Evolutionary conservation across 2,888 invertebrate genomes (phyloP).

Genomic region (Noctua pronuba): DNA sequence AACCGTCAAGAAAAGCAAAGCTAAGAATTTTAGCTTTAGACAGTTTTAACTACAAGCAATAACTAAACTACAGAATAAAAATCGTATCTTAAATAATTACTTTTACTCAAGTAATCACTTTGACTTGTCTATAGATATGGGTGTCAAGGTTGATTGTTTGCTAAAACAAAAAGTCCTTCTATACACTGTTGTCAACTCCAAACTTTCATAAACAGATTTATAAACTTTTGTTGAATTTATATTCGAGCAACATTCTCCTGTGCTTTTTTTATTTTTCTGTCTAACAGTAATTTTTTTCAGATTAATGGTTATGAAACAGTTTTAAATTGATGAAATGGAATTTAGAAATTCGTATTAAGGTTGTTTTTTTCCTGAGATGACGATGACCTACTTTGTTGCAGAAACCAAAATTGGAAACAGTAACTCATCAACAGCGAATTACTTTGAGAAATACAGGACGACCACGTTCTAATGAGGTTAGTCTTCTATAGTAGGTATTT

Average conservation of each 20-base stretch:
- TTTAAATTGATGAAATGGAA: neutral
- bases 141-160: neutral
- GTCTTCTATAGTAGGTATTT: neutral
- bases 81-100: no score
- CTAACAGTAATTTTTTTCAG: neutral
- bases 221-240: neutral
- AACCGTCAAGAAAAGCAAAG: neutral
- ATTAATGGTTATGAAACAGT: neutral
- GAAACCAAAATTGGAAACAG: conserved; percentile 60
- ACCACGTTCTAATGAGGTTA: conserved; percentile 68
- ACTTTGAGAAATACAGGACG: conserved; percentile 46
- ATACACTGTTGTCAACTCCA: neutral
- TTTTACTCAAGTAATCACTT: no score
- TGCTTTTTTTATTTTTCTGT: neutral
- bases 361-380: neutral
- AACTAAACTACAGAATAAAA: neutral
- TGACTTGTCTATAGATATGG: neutral
- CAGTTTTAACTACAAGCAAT: neutral
- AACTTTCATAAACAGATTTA: neutral
- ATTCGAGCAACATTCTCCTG: neutral
- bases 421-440: conserved; percentile 57
- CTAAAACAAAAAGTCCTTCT: neutral
- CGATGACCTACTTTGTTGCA: conserved; percentile 34
- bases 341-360: neutral
- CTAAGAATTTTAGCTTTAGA: neutral